These are phyloP conservation scores for Drymonia ruficornis DNA, from an alignment of 2,888 invertebrate genomes.

Conservation along the genomic window DNA sequence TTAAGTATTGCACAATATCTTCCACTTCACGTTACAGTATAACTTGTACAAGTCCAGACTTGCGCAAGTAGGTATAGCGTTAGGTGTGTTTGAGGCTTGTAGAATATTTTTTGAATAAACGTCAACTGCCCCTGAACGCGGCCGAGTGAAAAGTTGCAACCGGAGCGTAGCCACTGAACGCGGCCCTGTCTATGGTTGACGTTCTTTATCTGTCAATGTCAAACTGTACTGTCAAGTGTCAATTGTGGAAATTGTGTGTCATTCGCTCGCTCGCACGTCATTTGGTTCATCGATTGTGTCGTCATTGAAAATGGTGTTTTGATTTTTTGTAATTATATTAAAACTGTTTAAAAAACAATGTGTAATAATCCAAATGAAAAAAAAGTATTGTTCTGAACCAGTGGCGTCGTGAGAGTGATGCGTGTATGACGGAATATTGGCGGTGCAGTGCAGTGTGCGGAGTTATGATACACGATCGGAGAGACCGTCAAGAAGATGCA, in stretches of 20 bases:
- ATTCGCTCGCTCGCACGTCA: neutral
- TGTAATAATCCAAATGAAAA: constrained; percentile 23
- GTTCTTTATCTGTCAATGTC: too few species aligned
- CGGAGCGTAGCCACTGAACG: too few species aligned
- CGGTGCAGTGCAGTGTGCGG: neutral
- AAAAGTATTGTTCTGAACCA: constrained; percentile 21
- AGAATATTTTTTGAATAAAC: too few species aligned
- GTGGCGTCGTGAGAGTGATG: constrained; percentile 33
- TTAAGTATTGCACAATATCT: too few species aligned
- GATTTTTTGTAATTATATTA: neutral
- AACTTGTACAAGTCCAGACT: too few species aligned
- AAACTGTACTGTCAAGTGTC: too few species aligned
- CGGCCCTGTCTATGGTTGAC: too few species aligned
- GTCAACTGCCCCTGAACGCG: too few species aligned
- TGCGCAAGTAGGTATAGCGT: too few species aligned
- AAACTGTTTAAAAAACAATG: constrained; percentile 37
- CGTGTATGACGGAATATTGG: constrained; percentile 23
- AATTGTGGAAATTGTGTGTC: neutral
- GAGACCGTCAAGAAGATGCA: constrained; percentile 80
- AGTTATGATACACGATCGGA: constrained; percentile 6
- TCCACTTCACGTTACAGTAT: too few species aligned
- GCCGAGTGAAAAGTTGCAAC: too few species aligned
- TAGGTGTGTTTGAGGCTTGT: too few species aligned
- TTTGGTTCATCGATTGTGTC: neutral
- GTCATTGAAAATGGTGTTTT: neutral